phyloP scores from a whole-genome alignment of 1,140 invertebrate genomes.

The Nasonia vitripennis region DNA sequence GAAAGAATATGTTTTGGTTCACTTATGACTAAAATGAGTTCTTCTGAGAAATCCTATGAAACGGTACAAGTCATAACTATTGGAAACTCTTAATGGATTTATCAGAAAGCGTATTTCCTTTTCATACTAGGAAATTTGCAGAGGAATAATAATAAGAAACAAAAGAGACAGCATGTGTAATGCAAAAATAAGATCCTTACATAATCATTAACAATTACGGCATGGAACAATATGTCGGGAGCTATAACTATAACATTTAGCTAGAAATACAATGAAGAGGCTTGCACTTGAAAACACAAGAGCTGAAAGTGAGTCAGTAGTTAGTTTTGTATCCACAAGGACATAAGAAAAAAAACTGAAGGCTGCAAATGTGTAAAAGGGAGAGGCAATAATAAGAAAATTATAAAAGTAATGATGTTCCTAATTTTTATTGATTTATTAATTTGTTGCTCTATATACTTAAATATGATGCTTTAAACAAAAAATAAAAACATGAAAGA shows the following conservation, averaged over 20 bases:
- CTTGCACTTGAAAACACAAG: slow-evolving; percentile 6
- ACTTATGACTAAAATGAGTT: neutral
- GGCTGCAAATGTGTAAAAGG: neutral
- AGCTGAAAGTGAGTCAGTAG: slow-evolving; percentile 18
- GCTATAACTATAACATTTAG: slow-evolving; percentile 17
- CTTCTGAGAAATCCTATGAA: neutral
- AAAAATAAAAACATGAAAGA: too few relatives aligned
- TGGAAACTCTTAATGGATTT: slow-evolving; percentile 9
- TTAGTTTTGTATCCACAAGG: slow-evolving; percentile 16
- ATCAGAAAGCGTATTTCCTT: slow-evolving; percentile 7
- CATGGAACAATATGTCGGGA: slow-evolving; percentile 29
- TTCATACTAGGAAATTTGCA: slow-evolving; percentile 13
- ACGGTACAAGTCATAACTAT: neutral
- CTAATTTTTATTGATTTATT: too few relatives aligned
- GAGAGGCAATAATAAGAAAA: neutral
- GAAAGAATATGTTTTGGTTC: neutral
- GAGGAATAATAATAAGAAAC: slow-evolving; percentile 21
- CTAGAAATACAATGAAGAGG: slow-evolving; percentile 21
- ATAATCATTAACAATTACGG: slow-evolving; percentile 27
- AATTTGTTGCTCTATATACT: too few relatives aligned
- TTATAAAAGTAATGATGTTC: neutral
- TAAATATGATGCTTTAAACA: too few relatives aligned
- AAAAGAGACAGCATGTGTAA: slow-evolving; percentile 21
- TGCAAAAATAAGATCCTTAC: slow-evolving; percentile 39
- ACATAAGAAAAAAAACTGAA: slow-evolving; percentile 19